Evolutionary conservation across 2,888 invertebrate genomes (phyloP), one percentile per base, ranked within the genome.

Genomic region (Leptinotarsa tumamoca): DNA sequence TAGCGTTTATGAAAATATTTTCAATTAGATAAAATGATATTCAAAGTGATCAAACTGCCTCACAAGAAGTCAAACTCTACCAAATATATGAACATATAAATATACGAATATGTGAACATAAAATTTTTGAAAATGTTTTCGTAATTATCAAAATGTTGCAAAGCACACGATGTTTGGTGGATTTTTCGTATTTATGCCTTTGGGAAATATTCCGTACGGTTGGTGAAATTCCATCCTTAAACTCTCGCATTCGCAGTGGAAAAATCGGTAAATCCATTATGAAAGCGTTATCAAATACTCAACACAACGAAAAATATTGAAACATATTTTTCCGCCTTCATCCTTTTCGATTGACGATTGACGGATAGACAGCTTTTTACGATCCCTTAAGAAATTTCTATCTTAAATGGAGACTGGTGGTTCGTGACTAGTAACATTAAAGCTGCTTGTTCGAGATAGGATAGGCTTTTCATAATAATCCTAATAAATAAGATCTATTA

Each of bases 351-450:
- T 63, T 61, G 70, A 54, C 61, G 76, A 76, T 71, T 76, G 76
- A 76, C 76, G 76, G 76, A 70, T 76, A 72, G 76, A 73, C 76
- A 74, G 75, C 68, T 58, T 50, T 52, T 33, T 63, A 43, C 63
- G 63, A 63, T 63, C 63, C 43, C 63, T 33, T 10, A 43, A 63
- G 63, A 63, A 63, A 63, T 63, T 63, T 43, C n/a, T 63, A 63
- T 63, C 33, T 33, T 5, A 7, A 33, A 63, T 33, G 63, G 63
- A 63, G 63, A 63, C 33, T 63, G 63, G 63, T 14, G n/a, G 63
- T 33, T 73, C 78, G 78, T 78, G 78, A 75, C 75, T 73, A 61
- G 69, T 67, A 67, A 78, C 61, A 66, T 72, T 75, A 61, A 75
- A 73, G 56, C 63, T 80, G 80, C 80, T 23, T 63, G 66, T n/a